These are phyloP conservation scores for Perdita meconis DNA, from an alignment of 2,888 invertebrate genomes.

Conservation along the genomic window DNA sequence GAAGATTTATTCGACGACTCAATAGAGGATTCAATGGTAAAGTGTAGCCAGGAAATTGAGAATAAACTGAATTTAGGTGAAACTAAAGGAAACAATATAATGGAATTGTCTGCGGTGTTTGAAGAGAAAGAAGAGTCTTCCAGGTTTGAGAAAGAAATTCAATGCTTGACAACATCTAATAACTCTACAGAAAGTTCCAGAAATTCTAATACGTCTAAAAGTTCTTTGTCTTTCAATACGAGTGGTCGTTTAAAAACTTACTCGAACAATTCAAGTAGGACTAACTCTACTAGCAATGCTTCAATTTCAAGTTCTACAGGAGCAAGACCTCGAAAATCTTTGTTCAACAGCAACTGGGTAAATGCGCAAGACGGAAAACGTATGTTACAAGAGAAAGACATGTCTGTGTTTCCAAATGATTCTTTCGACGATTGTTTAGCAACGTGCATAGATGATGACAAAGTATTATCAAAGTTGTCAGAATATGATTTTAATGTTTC, in stretches of 20 bases:
- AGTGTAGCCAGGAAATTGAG: constrained; percentile 77
- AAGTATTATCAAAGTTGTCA: constrained; percentile 40
- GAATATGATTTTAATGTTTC: constrained; percentile 36
- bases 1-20: constrained; percentile 77
- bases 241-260: constrained; percentile 54
- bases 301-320: constrained; percentile 12
- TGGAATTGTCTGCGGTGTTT: not conserved
- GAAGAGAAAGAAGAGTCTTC: constrained; percentile 28
- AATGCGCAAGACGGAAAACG: too few relatives aligned
- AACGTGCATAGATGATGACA: constrained; percentile 68
- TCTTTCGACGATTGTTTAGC: constrained; percentile 77
- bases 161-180: not conserved
- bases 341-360: constrained; percentile 39
- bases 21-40: constrained; percentile 75
- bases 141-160: not conserved
- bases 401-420: constrained; percentile 68
- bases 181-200: constrained; percentile 22
- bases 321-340: not conserved
- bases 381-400: constrained; percentile 10
- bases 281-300: not conserved
- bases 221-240: constrained; percentile 7
- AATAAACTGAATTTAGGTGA: constrained; percentile 65
- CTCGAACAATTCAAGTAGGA: constrained; percentile 50
- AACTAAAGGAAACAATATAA: constrained; percentile 7
- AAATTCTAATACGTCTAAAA: constrained; percentile 26